Evolutionary conservation across 2,888 invertebrate genomes (phyloP).

Genomic region (Lamellibrachia satsuma): DNA sequence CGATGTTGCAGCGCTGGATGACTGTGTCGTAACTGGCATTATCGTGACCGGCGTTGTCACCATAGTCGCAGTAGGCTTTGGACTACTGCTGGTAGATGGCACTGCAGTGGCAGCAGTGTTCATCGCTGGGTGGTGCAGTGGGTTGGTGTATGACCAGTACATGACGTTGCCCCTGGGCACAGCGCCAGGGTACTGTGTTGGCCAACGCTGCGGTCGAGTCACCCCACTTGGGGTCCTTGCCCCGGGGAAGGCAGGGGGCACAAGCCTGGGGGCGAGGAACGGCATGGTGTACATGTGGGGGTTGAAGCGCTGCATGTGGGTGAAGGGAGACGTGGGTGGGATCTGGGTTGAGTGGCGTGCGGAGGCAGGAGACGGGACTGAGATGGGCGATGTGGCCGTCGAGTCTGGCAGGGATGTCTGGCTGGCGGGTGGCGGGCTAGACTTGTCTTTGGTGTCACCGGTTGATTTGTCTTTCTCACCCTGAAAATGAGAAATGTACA

Average conservation of each 20-base stretch:
- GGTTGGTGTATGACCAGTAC: background rate
- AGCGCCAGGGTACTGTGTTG: background rate
- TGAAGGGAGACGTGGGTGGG: constrained; percentile 24
- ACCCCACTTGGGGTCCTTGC: background rate
- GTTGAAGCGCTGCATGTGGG: constrained; percentile 20
- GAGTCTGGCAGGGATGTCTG: background rate
- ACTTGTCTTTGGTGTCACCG: constrained; percentile 18
- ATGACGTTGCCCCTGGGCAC: background rate
- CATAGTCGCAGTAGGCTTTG: background rate
- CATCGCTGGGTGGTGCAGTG: background rate
- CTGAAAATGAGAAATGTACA: background rate
- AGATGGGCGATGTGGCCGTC: background rate
- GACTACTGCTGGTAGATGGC: background rate
- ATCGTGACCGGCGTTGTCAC: no score
- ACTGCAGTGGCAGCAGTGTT: background rate
- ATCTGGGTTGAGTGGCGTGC: background rate
- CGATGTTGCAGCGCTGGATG: background rate
- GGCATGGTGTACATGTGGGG: background rate
- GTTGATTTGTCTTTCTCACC: constrained; percentile 29
- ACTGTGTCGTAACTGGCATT: background rate
- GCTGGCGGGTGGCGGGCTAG: background rate
- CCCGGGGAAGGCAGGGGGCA: background rate
- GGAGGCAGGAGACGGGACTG: background rate
- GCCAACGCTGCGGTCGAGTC: background rate
- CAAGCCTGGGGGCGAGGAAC: background rate